A percentile compares a stretch with the other conserved stretches of the same genome.
These are phyloP conservation scores for Tortrix viridana DNA, from an alignment of 2,888 invertebrate genomes.

Conservation along the genomic window DNA sequence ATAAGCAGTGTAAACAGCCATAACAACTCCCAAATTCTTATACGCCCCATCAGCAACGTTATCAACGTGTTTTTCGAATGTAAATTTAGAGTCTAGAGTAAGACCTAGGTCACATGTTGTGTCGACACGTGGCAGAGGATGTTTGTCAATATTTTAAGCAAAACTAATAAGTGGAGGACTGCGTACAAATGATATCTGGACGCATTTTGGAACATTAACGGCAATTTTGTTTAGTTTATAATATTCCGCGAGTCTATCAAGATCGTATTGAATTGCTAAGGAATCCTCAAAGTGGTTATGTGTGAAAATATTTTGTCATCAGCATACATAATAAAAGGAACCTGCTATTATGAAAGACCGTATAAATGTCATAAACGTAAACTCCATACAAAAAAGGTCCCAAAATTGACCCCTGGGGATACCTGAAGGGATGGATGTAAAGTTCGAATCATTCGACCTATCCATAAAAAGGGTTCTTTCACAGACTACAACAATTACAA, in stretches of 20 bases:
- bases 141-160: neutral
- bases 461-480: neutral
- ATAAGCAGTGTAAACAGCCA: neutral
- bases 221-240: neutral
- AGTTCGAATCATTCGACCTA: conserved; percentile 1
- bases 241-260: neutral
- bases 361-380: neutral
- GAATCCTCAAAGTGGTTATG: neutral
- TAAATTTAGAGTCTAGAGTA: too few relatives aligned
- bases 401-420: neutral
- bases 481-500: conserved; percentile 6
- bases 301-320: neutral
- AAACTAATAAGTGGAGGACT: neutral
- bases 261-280: neutral
- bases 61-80: too few relatives aligned
- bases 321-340: neutral
- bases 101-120: neutral
- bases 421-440: neutral
- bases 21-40: neutral
- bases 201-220: neutral
- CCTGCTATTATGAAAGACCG: neutral
- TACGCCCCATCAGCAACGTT: too few relatives aligned
- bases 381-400: neutral
- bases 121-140: neutral
- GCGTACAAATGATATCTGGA: neutral